Evolutionary conservation across 2,888 invertebrate species (phyloP), one percentile per base, ranked within the genome.

Genomic region (Mesopsocus fuscifrons): DNA sequence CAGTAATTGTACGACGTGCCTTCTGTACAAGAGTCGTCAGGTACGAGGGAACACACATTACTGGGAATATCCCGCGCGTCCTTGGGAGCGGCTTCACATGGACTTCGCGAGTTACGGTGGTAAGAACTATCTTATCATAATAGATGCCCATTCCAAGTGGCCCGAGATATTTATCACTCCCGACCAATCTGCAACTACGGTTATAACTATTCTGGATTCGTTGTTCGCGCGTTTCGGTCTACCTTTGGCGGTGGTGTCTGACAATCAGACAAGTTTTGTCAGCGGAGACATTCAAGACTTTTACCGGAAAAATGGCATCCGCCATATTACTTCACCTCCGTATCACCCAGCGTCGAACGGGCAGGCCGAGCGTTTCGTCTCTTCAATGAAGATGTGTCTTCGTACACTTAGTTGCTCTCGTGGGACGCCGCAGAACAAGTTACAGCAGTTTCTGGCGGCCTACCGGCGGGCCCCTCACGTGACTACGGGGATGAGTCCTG

Each of bases 111-210:
- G n/a, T n/a, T n/a, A n/a, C n/a, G n/a, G n/a, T n/a, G 44, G 46
- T 2, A 40, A 49, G 38, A 42, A 46, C 38, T 49, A 52, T 34
- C 41, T 55, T 6, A 34, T 53, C 2, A 21, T 48, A 5, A 45
- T 54, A 1, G 54, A 53, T 35, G 52, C 51, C 15, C 49, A 50
- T 41, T 52, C 52, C 32, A 54, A 53, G 46, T 55, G 53, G 53
- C 46, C 53, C 4, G 52, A 53, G 42, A 48, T 51, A n/a, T n/a
- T n/a, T n/a, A n/a, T n/a, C n/a, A n/a, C n/a, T n/a, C n/a, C n/a
- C n/a, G n/a, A n/a, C n/a, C n/a, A n/a, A n/a, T n/a, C n/a, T n/a
- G 48, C 51, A 17, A 50, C 51, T 18, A 49, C 50, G 18, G 44
- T 47, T 40, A 15, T 22, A 9, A 45, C 44, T 8, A 54, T 50